These are phyloP conservation scores for Sciurus niger DNA, from an alignment of 2,113 vertebrate genomes.

Conservation along the genomic window DNA sequence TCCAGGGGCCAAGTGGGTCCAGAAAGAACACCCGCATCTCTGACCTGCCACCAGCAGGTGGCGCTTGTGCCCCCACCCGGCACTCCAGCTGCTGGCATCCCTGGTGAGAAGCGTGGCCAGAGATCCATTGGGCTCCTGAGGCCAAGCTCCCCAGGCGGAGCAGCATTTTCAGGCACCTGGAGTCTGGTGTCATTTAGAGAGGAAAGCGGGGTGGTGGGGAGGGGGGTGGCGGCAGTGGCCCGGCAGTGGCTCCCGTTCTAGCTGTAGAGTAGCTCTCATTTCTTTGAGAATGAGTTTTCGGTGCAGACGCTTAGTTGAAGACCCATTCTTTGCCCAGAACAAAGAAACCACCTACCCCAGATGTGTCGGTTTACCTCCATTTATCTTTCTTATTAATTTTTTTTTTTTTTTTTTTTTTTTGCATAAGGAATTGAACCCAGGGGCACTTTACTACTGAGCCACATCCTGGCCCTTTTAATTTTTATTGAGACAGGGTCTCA, in stretches of 20 bases:
- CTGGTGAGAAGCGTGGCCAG: background rate
- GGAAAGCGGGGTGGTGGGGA: background rate
- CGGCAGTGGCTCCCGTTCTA: fast-evolving
- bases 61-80: background rate
- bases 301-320: background rate
- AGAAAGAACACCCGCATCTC: background rate
- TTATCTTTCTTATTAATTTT: too few relatives aligned
- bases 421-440: too few relatives aligned
- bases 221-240: too few relatives aligned
- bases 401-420: too few relatives aligned
- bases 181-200: background rate
- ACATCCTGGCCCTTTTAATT: too few relatives aligned
- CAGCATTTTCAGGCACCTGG: background rate
- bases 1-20: background rate
- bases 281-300: background rate
- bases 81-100: background rate
- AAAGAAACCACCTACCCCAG: background rate
- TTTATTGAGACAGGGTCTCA: too few relatives aligned
- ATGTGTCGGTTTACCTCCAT: background rate
- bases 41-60: background rate
- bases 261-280: background rate
- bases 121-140: background rate
- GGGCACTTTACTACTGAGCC: too few relatives aligned
- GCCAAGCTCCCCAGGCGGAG: background rate
- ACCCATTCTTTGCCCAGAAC: background rate